Percentiles rank a stretch among this genome's conserved stretches.
Conservation (phyloP, 1,140 invertebrate species). For the Drosophila virilis region DNA sequence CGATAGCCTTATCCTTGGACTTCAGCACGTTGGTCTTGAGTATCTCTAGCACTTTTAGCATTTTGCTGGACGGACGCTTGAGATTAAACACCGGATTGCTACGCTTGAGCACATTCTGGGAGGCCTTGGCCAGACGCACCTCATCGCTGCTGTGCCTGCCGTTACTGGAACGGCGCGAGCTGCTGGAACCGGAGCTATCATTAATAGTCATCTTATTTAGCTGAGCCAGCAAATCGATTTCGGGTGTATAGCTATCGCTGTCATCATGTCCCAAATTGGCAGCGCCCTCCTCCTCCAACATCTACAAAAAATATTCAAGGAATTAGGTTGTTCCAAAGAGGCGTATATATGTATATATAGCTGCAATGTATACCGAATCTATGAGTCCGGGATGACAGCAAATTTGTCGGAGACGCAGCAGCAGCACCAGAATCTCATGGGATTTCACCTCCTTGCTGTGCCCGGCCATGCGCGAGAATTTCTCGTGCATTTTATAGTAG, state of each 20-base stretch:
- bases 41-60: slow-evolving; percentile 87
- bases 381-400: slow-evolving; percentile 95
- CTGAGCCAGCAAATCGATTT: slow-evolving; percentile 87
- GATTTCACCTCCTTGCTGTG: slow-evolving; percentile 87
- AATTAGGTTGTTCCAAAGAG: not conserved
- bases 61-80: slow-evolving; percentile 88
- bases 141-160: slow-evolving; percentile 49
- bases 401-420: slow-evolving; percentile 93
- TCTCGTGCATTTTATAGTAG: slow-evolving; percentile 86
- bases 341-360: too few relatives aligned
- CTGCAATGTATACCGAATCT: slow-evolving; percentile 56
- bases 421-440: slow-evolving; percentile 91
- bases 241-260: slow-evolving; percentile 75
- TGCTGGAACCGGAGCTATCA: slow-evolving; percentile 65
- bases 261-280: slow-evolving; percentile 84
- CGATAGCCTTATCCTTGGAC: slow-evolving; percentile 89
- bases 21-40: slow-evolving; percentile 86
- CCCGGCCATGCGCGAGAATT: slow-evolving; percentile 86
- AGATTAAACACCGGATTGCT: slow-evolving; percentile 89
- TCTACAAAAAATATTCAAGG: slow-evolving; percentile 67
- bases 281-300: slow-evolving; percentile 86
- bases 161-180: slow-evolving; percentile 16
- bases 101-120: slow-evolving; percentile 86
- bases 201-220: slow-evolving; percentile 86
- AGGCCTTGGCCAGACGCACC: slow-evolving; percentile 84